These are phyloP conservation scores for Cotesia glomerata DNA, from an alignment of 1,140 invertebrate species.

Conservation along the genomic window DNA sequence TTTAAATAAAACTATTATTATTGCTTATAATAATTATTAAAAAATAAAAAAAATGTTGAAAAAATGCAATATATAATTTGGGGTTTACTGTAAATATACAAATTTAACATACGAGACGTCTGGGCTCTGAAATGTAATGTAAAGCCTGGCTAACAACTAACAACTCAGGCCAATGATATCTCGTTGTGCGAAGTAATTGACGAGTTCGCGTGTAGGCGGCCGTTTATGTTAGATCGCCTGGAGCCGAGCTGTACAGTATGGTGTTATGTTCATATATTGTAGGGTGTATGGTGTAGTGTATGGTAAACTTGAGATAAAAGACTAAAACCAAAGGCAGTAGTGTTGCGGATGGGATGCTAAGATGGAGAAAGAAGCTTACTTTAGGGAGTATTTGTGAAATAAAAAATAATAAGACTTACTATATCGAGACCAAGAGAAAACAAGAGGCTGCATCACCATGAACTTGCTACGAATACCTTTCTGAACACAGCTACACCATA, in stretches of 20 bases:
- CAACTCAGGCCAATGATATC: slow-evolving; percentile 40
- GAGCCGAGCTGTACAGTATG: slow-evolving; percentile 29
- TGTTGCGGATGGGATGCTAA: slow-evolving; percentile 29
- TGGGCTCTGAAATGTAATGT: neutral
- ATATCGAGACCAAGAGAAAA: slow-evolving; percentile 12
- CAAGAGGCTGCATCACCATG: slow-evolving; percentile 47
- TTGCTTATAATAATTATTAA: no score
- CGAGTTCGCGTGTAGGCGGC: slow-evolving; percentile 54
- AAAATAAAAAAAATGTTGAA: neutral
- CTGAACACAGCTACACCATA: neutral
- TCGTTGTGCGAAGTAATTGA: slow-evolving; percentile 59
- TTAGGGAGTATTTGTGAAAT: no score
- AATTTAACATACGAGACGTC: neutral
- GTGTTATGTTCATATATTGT: neutral
- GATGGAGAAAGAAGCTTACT: slow-evolving; percentile 4
- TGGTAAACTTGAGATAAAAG: neutral
- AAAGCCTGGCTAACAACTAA: slow-evolving; percentile 2
- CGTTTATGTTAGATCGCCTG: slow-evolving; percentile 48
- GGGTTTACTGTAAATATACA: slow-evolving; percentile 1
- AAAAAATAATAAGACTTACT: slow-evolving; percentile 23
- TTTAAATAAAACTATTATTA: no score
- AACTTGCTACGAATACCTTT: slow-evolving; percentile 53
- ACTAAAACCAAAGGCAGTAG: neutral
- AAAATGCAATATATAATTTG: slow-evolving; percentile 7
- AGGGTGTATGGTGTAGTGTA: no score